Base-by-base conservation (phyloP, 2,797 vertebrate species). In the Phalloptychus januarius region DNA sequence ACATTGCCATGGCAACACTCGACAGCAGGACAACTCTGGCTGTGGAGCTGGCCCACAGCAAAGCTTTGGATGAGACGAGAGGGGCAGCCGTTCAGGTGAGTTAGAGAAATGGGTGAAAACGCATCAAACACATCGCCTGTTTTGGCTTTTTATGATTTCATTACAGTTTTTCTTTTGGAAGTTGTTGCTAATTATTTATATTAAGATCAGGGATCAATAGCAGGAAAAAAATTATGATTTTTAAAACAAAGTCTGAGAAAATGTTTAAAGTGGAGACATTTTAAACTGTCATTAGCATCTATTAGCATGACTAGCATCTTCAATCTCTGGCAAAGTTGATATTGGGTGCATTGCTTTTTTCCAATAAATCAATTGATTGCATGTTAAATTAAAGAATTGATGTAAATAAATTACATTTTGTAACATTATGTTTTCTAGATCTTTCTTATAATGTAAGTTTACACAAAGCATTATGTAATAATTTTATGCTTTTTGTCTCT, bases 11-110 rank as follows among this genome's bases (percentile, higher is more conserved):
- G 94, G 95, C 95, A 44, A 94, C 92, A 4, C 77, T 96, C 1
- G 89, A 96, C 31, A 58, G 85, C 48, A 79, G 74, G 72, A 96
- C 95, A 5, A 93, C 95, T 0, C 71, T 96, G 71, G 94, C 95
- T 6, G 91, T 96, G 75, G 94, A 96, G 86, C 91, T 96, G 4
- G 85, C 90, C 18, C 96, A 96, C 88, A 87, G 28, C 85, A 88
- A 88, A 85, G 78, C 89, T 56, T 85, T 96, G 85, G 95, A 96
- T 63, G 93, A 96, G 86, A 77, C 81, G 0, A 94, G 90, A 86
- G 95, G 93, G 0, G 93, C 94, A 0, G 88, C 88, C 79, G 80
- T 96, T 76, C 96, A 96, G 94, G 95, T 95, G 77, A 40, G 81
- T n/a, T 0, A 15, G 5, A 8, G 63, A 40, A 65, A 65, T 5